A percentile compares a stretch with the other conserved stretches of the same genome.
These are phyloP conservation scores for Manis pentadactyla DNA, from an alignment of 2,797 vertebrate species.

Conservation along the genomic window DNA sequence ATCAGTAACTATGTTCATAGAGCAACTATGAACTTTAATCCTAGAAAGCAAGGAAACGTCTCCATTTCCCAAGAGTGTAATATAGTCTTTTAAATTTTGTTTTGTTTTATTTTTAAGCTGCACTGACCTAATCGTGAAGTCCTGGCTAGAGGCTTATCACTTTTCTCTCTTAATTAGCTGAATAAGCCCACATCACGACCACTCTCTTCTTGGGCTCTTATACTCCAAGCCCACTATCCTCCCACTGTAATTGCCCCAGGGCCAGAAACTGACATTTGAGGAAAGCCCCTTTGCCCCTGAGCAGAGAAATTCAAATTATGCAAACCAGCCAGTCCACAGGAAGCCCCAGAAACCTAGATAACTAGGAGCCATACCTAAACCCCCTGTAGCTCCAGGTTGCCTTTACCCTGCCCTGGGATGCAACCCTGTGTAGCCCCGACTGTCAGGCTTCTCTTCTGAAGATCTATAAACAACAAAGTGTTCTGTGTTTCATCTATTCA, in stretches of 20 bases:
- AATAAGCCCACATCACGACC: background rate
- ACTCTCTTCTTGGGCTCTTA: background rate
- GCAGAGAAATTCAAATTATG: background rate
- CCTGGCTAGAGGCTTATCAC: background rate
- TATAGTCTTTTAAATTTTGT: background rate
- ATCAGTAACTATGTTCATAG: background rate
- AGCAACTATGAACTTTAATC: conserved; percentile 13
- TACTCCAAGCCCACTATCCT: background rate
- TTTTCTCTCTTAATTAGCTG: background rate
- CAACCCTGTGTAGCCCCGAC: background rate
- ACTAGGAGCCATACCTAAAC: background rate
- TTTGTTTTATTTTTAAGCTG: background rate
- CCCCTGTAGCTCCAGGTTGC: background rate
- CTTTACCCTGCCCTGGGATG: background rate
- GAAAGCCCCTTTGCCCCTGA: background rate
- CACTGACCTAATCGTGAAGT: background rate
- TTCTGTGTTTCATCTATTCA: background rate
- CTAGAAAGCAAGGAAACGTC: background rate
- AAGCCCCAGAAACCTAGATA: background rate
- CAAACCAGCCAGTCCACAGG: background rate
- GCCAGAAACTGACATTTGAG: background rate
- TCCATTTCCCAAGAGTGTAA: background rate
- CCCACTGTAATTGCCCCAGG: background rate
- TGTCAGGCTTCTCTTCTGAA: background rate
- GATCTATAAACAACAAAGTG: background rate